Conservation (phyloP, 2,113 vertebrate species). For the Pogona vitticeps region DNA sequence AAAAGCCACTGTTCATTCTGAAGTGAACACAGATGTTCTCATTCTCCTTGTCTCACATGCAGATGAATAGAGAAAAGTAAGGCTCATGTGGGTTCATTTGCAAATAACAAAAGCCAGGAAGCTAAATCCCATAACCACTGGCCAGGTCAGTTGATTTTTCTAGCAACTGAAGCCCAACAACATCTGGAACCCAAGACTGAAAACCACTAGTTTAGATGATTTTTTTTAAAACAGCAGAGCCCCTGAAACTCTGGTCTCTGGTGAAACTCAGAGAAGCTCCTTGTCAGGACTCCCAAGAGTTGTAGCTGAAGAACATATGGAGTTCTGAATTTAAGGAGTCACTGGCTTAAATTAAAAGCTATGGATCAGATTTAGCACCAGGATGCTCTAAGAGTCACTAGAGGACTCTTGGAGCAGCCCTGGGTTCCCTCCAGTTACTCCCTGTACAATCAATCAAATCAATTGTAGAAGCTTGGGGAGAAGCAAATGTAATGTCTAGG, state of each 20-base stretch:
- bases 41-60: not conserved
- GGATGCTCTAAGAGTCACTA: no score
- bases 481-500: not conserved
- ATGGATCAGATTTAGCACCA: no score
- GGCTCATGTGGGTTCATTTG: not conserved
- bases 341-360: no score
- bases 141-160: no score
- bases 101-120: not conserved
- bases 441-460: not conserved
- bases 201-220: not conserved
- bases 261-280: not conserved
- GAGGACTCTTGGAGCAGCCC: no score
- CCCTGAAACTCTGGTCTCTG: no score
- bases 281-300: no score
- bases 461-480: not conserved
- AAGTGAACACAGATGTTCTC: not conserved
- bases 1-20: not conserved
- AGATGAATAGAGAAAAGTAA: not conserved
- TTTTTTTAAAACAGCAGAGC: not conserved
- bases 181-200: no score
- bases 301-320: no score
- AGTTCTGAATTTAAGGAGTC: no score
- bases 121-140: no score
- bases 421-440: not conserved
- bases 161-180: no score